Percentiles rank a stretch among this genome's conserved stretches.
phyloP scores from a whole-genome alignment of 2,113 vertebrate species.

The Neogale vison region DNA sequence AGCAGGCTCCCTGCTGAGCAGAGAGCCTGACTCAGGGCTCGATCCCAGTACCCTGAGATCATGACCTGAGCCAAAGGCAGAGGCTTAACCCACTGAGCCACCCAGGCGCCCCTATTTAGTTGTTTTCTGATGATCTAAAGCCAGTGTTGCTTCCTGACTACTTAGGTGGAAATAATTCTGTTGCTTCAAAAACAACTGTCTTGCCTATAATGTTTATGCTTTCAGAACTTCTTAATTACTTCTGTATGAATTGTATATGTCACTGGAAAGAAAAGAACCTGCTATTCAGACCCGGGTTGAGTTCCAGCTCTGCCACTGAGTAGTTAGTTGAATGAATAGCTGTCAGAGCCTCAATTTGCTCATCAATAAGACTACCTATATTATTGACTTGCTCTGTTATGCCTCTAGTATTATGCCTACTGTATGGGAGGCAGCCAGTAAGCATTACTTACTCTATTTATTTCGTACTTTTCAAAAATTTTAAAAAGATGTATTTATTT shows the following conservation, averaged over 20 bases:
- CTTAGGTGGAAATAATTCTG: slow-evolving; percentile 19
- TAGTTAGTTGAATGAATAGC: background rate
- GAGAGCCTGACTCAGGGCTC: no score
- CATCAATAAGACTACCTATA: background rate
- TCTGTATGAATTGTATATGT: background rate
- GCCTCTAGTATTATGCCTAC: background rate
- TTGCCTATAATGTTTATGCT: background rate
- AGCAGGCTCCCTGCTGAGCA: no score
- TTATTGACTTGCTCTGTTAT: background rate
- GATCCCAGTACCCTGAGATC: no score
- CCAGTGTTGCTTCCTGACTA: background rate
- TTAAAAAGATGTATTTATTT: no score
- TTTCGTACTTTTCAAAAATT: background rate
- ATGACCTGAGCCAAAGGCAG: no score
- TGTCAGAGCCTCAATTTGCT: background rate
- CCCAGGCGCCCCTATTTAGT: background rate
- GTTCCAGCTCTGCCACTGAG: background rate
- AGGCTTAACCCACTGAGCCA: no score
- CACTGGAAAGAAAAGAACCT: background rate
- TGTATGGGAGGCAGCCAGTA: background rate
- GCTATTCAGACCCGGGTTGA: background rate
- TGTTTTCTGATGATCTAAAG: background rate
- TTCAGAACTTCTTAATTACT: background rate
- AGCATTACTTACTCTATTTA: background rate
- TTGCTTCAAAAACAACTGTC: background rate